phyloP scores from a whole-genome alignment of 2,888 invertebrate genomes.

The Philopedon plagiatum region DNA sequence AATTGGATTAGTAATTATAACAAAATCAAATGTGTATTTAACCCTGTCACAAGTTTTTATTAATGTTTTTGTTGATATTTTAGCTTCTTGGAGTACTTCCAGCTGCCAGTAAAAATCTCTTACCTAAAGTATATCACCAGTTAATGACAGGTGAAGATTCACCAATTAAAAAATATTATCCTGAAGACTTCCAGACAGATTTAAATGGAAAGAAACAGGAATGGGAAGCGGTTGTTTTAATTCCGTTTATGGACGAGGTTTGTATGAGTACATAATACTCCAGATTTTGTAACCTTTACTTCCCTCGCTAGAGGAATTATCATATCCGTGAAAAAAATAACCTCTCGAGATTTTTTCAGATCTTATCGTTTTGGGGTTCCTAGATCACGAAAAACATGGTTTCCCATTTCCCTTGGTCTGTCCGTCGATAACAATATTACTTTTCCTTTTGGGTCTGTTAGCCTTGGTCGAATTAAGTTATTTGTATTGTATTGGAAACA shows the following conservation, averaged over 20 bases:
- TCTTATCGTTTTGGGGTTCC: too few species aligned
- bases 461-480: too few species aligned
- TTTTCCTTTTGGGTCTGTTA: too few species aligned
- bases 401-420: too few species aligned
- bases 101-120: conserved; percentile 83
- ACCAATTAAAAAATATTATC: conserved; percentile 92
- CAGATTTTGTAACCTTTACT: background rate
- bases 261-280: conserved; percentile 1
- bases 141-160: conserved; percentile 85
- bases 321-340: too few species aligned
- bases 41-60: background rate
- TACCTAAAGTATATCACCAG: conserved; percentile 84
- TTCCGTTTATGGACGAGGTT: conserved; percentile 93
- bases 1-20: too few species aligned
- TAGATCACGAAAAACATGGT: too few species aligned
- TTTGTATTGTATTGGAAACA: too few species aligned
- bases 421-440: too few species aligned
- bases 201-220: conserved; percentile 96
- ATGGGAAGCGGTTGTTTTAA: conserved; percentile 96
- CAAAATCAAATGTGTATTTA: too few species aligned
- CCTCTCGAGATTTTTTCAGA: too few species aligned
- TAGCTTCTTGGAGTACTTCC: conserved; percentile 90
- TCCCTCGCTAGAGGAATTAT: too few species aligned
- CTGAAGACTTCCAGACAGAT: conserved; percentile 91
- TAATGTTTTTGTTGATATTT: conserved; percentile 34